A percentile compares a stretch with the other conserved stretches of the same genome.
These are phyloP conservation scores for Coelinius sp. DNA, from an alignment of 2,888 invertebrate genomes.

Conservation along the genomic window DNA sequence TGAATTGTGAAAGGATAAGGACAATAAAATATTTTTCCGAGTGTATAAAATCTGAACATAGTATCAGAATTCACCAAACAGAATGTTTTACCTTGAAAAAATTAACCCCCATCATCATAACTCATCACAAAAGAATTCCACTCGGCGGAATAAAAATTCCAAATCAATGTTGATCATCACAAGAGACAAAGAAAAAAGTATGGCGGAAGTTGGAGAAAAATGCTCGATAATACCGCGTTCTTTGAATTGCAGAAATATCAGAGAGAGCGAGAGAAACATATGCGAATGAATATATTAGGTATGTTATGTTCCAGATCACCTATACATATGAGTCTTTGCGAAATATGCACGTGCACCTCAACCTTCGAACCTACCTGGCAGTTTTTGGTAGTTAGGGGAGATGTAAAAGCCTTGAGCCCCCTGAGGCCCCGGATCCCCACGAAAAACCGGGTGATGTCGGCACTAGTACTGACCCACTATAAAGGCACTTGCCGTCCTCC, in stretches of 20 bases:
- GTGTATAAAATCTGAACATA: neutral
- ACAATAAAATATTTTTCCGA: neutral
- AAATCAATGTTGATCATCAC: neutral
- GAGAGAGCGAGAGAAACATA: slow-evolving; percentile 21
- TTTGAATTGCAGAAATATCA: neutral
- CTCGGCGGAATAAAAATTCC: neutral
- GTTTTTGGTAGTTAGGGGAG: slow-evolving; percentile 57
- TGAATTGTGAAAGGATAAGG: slow-evolving; percentile 38
- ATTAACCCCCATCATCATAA: too few species aligned
- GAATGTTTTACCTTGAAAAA: too few species aligned
- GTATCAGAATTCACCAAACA: neutral
- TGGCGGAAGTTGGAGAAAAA: neutral
- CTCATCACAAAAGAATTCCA: neutral
- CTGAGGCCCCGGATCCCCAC: slow-evolving; percentile 61
- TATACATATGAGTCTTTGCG: slow-evolving; percentile 22
- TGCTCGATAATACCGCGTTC: neutral
- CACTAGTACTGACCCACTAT: slow-evolving; percentile 70
- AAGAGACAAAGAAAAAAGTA: neutral
- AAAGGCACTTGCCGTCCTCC: slow-evolving; percentile 69
- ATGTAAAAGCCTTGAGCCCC: slow-evolving; percentile 65
- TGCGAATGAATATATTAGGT: slow-evolving; percentile 59
- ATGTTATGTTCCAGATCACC: slow-evolving; percentile 49
- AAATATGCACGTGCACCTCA: slow-evolving; percentile 43
- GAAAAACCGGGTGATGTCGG: slow-evolving; percentile 62
- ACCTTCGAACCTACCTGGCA: slow-evolving; percentile 57